A percentile compares a stretch with the other conserved stretches of the same genome.
phyloP scores from a whole-genome alignment of 2,797 vertebrate species.

The Sphenodon punctatus region DNA sequence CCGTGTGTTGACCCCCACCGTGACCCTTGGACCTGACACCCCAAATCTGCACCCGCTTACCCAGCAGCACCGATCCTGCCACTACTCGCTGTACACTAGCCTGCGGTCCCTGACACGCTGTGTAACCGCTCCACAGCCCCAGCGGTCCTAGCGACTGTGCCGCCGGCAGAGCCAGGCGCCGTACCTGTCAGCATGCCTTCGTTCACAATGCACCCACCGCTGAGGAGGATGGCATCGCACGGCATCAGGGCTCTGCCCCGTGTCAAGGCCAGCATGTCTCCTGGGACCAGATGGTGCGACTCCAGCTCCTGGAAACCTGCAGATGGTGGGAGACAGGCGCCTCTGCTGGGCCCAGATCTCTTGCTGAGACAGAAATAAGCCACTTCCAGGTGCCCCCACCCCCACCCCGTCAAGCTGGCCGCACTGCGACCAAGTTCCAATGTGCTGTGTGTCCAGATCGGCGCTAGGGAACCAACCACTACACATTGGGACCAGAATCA shows the following conservation, averaged over 20 bases:
- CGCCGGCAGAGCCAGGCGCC: not conserved
- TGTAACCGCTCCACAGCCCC: not conserved
- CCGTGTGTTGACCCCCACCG: too few species aligned
- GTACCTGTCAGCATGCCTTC: slow-evolving; percentile 83
- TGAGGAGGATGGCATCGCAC: slow-evolving; percentile 77
- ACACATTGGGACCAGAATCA: not conserved
- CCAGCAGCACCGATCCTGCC: too few species aligned
- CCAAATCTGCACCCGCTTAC: too few species aligned
- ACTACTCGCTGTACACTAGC: too few species aligned
- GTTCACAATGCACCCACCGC: slow-evolving; percentile 75
- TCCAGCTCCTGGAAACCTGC: slow-evolving; percentile 70
- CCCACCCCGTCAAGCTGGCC: not conserved
- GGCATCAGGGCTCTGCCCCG: slow-evolving; percentile 70
- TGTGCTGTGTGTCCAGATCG: not conserved
- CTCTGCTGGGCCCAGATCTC: not conserved
- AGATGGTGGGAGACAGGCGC: slow-evolving; percentile 29
- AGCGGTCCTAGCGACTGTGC: not conserved
- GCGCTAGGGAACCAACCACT: not conserved
- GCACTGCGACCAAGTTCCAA: not conserved
- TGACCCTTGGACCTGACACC: too few species aligned
- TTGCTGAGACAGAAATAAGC: not conserved
- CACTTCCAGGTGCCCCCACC: too few species aligned
- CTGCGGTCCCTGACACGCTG: not conserved
- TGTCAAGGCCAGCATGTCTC: slow-evolving; percentile 74
- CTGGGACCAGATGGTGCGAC: slow-evolving; percentile 76